Evolutionary conservation across 2,797 vertebrate genomes (phyloP).

Genomic region (Lutjanus argentimaculatus): DNA sequence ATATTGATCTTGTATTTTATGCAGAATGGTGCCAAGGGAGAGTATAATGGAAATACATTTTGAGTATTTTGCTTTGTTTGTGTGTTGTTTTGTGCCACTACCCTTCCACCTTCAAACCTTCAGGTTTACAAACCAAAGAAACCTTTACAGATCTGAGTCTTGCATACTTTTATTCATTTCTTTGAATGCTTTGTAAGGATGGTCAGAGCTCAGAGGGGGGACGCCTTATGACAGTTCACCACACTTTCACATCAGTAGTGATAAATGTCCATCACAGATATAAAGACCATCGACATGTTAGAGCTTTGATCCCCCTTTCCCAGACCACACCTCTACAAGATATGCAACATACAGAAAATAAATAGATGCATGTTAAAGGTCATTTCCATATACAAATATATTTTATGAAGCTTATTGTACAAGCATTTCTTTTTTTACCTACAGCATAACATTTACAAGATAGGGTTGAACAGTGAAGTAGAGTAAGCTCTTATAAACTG

Average conservation of each 20-base stretch:
- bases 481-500: constrained; percentile 63
- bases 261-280: constrained; percentile 70
- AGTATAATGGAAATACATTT: constrained; percentile 3
- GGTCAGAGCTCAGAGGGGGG: constrained; percentile 54
- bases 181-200: constrained; percentile 78
- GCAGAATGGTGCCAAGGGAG: neutral
- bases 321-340: constrained; percentile 72
- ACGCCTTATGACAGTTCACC: constrained; percentile 66
- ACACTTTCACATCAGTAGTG: constrained; percentile 73
- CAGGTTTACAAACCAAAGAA: constrained; percentile 1
- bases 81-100: constrained; percentile 1
- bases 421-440: constrained; percentile 85
- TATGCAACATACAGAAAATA: constrained; percentile 90
- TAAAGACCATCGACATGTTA: constrained; percentile 31
- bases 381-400: constrained; percentile 94
- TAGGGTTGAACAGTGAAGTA: constrained; percentile 68
- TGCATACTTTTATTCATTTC: constrained; percentile 86
- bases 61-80: neutral
- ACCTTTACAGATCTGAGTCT: constrained; percentile 43
- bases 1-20: constrained; percentile 1
- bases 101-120: neutral
- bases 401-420: constrained; percentile 90
- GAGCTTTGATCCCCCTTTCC: constrained; percentile 33
- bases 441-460: constrained; percentile 85
- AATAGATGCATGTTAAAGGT: constrained; percentile 91